Base-by-base conservation (phyloP, 2,113 vertebrate genomes). In the Bathybates hornii region DNA sequence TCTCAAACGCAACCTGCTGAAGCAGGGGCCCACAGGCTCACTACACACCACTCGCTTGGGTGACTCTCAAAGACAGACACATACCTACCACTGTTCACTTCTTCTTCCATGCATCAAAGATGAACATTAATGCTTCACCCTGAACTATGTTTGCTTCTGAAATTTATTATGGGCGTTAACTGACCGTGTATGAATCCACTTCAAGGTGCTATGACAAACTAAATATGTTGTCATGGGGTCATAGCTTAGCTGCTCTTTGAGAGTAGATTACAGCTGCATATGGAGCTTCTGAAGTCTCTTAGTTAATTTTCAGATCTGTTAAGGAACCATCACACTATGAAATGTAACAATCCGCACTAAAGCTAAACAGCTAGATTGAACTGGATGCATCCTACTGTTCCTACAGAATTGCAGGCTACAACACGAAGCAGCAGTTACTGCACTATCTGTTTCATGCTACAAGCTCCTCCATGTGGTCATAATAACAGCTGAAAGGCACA, bases 1-100 rank as follows among this genome's bases (percentile, higher is more conserved):
- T 89, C 87, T 76, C 83, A 86, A 76, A 91, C 80, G 78, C 90
- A 93, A 90, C 91, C 89, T 85, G 89, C 87, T 73, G 85, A 76
- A 85, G 53, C 63, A 1, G 91, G 88, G 91, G 87, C 89, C 89
- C 89, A 45, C 38, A 1, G 73, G 76, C 91, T 80, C 80, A 53
- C 80, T 84, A 57, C 68, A 79, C 56, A 21, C 16, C 81, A 1
- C 84, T 89, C 87, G 93, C 95, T 94, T 32, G 87, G 86, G 78
- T 89, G 92, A 87, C 80, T 91, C 89, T 90, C 90, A 95, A 95
- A 93, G 90, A 89, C 71, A 6, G 82, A 87, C 43, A 38, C 88
- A 82, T 79, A 91, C 86, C 89, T 41, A 54, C 9, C 61, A 24
- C 54, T 27, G 79, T 50, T 87, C 89, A 82, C 79, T 90, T 78